Conservation (phyloP, 2,888 invertebrate genomes). For the Drosophila algonquin region DNA sequence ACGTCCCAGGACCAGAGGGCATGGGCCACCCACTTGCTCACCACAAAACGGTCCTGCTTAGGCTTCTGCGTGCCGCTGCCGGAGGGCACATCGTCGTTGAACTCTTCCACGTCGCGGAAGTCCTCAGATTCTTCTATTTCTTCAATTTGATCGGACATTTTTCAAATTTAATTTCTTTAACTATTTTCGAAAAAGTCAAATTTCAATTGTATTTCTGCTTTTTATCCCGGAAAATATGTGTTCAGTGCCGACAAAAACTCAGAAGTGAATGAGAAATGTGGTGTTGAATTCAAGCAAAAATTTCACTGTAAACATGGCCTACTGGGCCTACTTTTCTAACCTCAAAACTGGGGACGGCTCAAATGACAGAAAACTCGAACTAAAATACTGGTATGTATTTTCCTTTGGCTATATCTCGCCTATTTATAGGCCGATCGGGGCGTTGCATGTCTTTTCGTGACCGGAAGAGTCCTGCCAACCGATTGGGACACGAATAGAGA, state of each 20-base stretch:
- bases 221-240: neutral
- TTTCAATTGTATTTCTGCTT: neutral
- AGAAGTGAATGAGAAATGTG: neutral
- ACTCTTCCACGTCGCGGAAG: conserved; percentile 84
- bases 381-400: too few relatives aligned
- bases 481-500: too few relatives aligned
- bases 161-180: neutral
- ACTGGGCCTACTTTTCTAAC: too few relatives aligned
- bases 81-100: conserved; percentile 58
- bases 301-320: neutral
- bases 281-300: neutral
- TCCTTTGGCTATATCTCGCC: too few relatives aligned
- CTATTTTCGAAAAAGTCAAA: neutral
- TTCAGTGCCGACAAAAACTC: neutral
- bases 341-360: too few relatives aligned
- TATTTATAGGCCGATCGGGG: too few relatives aligned
- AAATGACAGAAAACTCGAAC: too few relatives aligned
- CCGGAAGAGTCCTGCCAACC: too few relatives aligned
- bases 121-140: conserved; percentile 93
- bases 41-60: conserved; percentile 97
- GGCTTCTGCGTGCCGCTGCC: conserved; percentile 90
- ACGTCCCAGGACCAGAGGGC: conserved; percentile 99
- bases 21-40: conserved; percentile 99
- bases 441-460: too few relatives aligned
- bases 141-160: conserved; percentile 87